Evolutionary conservation across 2,113 vertebrate species (phyloP).

Genomic region (Vanacampus margaritifer): DNA sequence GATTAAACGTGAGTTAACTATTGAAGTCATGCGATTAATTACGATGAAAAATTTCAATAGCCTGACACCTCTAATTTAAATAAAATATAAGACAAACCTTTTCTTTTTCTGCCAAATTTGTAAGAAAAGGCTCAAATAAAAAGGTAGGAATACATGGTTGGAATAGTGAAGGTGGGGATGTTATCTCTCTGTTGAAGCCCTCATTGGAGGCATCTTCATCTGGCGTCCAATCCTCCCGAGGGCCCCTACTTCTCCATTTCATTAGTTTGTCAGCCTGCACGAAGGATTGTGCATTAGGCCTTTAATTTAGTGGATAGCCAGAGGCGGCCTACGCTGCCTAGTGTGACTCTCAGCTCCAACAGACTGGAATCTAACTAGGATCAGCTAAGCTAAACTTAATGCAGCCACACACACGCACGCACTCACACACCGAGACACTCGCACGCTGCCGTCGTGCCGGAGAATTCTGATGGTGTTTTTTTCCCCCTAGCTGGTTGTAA

Average conservation of each 20-base stretch:
- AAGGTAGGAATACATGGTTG: conserved; percentile 35
- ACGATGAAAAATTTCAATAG: too few relatives aligned
- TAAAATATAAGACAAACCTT: not conserved
- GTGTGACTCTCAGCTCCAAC: conserved; percentile 66
- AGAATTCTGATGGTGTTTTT: conserved; percentile 23
- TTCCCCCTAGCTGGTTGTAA: not conserved
- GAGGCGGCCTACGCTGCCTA: conserved; percentile 77
- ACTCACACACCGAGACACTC: conserved; percentile 29
- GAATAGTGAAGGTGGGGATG: conserved; percentile 60
- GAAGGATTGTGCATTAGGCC: conserved; percentile 85
- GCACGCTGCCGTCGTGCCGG: conserved; percentile 7
- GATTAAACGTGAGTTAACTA: too few relatives aligned
- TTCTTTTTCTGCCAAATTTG: not conserved
- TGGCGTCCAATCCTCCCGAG: conserved; percentile 72
- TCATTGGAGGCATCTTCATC: conserved; percentile 79
- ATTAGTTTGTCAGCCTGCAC: conserved; percentile 85
- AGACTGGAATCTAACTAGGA: conserved; percentile 81
- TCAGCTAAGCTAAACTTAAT: conserved; percentile 67
- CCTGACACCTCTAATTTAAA: not conserved
- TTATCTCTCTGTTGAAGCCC: conserved; percentile 69
- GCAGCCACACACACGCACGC: conserved; percentile 7
- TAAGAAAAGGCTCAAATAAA: not conserved
- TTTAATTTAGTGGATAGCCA: conserved; percentile 90
- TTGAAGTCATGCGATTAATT: too few relatives aligned
- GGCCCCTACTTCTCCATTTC: conserved; percentile 79